Evolutionary conservation across 2,113 vertebrate genomes (phyloP).

Genomic region (Chaetura pelagica): DNA sequence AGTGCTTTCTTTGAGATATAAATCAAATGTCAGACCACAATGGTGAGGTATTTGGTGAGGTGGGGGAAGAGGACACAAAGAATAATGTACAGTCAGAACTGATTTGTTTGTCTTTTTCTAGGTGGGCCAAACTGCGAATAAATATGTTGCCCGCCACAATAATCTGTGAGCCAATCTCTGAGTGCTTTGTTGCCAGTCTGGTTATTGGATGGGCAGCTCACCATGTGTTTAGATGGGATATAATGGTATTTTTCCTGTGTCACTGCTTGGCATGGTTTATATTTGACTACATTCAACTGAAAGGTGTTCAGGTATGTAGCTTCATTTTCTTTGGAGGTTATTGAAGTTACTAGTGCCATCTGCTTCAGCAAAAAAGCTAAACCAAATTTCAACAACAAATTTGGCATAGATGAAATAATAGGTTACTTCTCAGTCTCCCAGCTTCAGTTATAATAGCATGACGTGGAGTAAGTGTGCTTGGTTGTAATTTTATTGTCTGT

Average conservation of each 20-base stretch:
- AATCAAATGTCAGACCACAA: not conserved
- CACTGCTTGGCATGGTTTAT: constrained; percentile 98
- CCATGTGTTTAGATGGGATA: constrained; percentile 94
- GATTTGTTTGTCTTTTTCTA: constrained; percentile 56
- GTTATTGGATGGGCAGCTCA: constrained; percentile 98
- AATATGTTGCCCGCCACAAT: constrained; percentile 98
- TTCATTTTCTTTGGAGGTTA: not conserved
- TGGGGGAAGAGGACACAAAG: not conserved
- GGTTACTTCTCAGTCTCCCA: not conserved
- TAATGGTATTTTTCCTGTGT: constrained; percentile 99
- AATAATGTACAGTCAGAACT: not conserved
- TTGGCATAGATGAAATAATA: not conserved
- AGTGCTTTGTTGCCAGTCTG: constrained; percentile 97
- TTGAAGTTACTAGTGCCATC: not conserved
- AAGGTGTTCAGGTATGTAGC: constrained; percentile 90
- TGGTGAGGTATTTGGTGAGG: not conserved
- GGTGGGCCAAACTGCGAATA: constrained; percentile 95
- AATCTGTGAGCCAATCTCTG: constrained; percentile 92
- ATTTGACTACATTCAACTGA: constrained; percentile 95
- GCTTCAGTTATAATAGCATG: not conserved
- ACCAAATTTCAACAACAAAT: not conserved
- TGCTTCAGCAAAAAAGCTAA: not conserved
- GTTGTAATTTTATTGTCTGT: not conserved
- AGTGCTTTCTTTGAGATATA: not conserved
- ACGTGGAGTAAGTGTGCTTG: not conserved